Base-by-base conservation (phyloP, 2,113 vertebrate genomes). In the Uria aalge region DNA sequence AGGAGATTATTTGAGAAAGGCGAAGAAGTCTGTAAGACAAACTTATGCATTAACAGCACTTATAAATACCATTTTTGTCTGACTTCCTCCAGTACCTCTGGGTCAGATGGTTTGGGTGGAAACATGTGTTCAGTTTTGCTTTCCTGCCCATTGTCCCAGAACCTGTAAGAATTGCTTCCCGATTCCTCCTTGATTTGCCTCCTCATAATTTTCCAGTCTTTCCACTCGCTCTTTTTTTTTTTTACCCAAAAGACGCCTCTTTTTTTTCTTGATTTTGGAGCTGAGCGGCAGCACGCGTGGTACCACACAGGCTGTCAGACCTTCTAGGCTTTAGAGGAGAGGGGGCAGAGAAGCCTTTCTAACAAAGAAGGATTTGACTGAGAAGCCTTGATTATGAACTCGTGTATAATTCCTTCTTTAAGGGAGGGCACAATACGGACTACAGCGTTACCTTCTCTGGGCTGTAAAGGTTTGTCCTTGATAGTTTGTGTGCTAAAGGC, bases 41-140 rank as follows among this genome's bases (percentile, higher is more conserved):
- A 74, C 7, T 27, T 52, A 47, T 8, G 15, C 38, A 23, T 66
- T 34, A 81, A 23, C 14, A 60, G 24, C 40, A 30, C 34, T 47
- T 75, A 18, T 48, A 79, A 84, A 52, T n/a, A 74, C 34, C 5
- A 3, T 26, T 69, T 79, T 30, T 40, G 14, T 45, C 57, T 59
- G 12, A 72, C 20, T 69, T 55, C 30, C 29, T 83, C 11, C 20
- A 30, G 34, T 29, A 47, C 15, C 8, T 41, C 12, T 57, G 8
- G 45, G 52, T 47, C 63, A 91, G 21, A 11, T 32, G 34, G 40
- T 52, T 50, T 52, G 43, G 52, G 22, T 71, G 13, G 26, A 66
- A 81, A 48, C 0, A 0, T 20, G 15, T 21, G 11, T 34, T 71
- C 30, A 15, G 30, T 12, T 36, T 43, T 1, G 2, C 24, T 41